These are phyloP conservation scores for Papilio helenus DNA, from an alignment of 1,140 invertebrate genomes.

Conservation along the genomic window DNA sequence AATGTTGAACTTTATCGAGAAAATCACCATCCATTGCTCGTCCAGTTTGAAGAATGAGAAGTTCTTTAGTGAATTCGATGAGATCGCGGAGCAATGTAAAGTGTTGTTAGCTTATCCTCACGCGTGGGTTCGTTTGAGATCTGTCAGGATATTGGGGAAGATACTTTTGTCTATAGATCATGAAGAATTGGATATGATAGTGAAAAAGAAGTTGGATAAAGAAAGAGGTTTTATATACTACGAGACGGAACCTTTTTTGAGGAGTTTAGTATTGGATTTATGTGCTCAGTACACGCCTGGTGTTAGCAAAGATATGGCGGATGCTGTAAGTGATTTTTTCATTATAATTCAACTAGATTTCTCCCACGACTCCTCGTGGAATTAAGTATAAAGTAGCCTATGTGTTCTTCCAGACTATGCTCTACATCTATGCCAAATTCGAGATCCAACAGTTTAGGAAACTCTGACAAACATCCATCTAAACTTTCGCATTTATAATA, in stretches of 20 bases:
- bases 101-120: slow-evolving; percentile 85
- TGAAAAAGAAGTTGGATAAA: slow-evolving; percentile 73
- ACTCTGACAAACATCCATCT: too few relatives aligned
- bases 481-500: too few relatives aligned
- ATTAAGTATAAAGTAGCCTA: too few relatives aligned
- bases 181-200: slow-evolving; percentile 83
- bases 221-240: slow-evolving; percentile 85
- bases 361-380: too few relatives aligned
- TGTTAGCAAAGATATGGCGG: slow-evolving; percentile 84
- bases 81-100: slow-evolving; percentile 90
- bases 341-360: too few relatives aligned
- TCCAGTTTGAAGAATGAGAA: slow-evolving; percentile 72
- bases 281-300: slow-evolving; percentile 88
- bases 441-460: too few relatives aligned
- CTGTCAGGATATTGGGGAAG: slow-evolving; percentile 89
- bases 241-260: slow-evolving; percentile 84
- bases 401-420: too few relatives aligned
- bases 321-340: slow-evolving; percentile 81
- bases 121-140: slow-evolving; percentile 88
- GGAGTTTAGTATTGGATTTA: slow-evolving; percentile 88
- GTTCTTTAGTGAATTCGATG: slow-evolving; percentile 76
- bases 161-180: slow-evolving; percentile 86
- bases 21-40: slow-evolving; percentile 80
- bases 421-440: too few relatives aligned
- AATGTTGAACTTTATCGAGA: slow-evolving; percentile 82